A percentile compares a stretch with the other conserved stretches of the same genome.
Evolutionary conservation across 2,888 invertebrate species (phyloP).

Genomic region (Pheosia gnoma): DNA sequence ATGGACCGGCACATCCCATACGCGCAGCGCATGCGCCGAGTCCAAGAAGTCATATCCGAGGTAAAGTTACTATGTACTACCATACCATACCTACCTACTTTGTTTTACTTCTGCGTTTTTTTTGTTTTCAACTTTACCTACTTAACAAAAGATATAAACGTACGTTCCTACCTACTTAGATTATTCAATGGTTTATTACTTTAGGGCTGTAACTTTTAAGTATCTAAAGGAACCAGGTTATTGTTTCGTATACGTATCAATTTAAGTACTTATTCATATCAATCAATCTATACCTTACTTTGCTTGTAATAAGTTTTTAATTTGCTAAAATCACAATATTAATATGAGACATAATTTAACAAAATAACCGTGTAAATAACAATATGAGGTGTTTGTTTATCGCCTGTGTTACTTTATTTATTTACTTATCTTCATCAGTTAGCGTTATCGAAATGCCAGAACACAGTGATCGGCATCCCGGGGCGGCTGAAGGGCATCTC

Average conservation of each 20-base stretch:
- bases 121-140: neutral
- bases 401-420: neutral
- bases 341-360: too few species aligned
- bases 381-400: neutral
- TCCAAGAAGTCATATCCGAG: constrained; percentile 94
- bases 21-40: constrained; percentile 89
- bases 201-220: too few species aligned
- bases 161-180: neutral
- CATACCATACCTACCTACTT: too few species aligned
- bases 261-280: too few species aligned
- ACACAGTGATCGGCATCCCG: constrained; percentile 95
- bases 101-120: too few species aligned
- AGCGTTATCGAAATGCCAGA: constrained; percentile 93
- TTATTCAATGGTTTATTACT: neutral
- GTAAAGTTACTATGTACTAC: constrained; percentile 57
- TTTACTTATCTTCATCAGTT: constrained; percentile 84
- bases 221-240: too few species aligned
- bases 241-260: too few species aligned
- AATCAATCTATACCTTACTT: too few species aligned
- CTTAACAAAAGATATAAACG: too few species aligned
- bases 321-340: neutral
- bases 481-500: constrained; percentile 96
- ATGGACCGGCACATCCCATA: constrained; percentile 92
- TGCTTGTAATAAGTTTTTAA: neutral
- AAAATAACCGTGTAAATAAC: too few species aligned